Conservation (phyloP, 2,888 invertebrate species). For the Zaprionus lineosus region DNA sequence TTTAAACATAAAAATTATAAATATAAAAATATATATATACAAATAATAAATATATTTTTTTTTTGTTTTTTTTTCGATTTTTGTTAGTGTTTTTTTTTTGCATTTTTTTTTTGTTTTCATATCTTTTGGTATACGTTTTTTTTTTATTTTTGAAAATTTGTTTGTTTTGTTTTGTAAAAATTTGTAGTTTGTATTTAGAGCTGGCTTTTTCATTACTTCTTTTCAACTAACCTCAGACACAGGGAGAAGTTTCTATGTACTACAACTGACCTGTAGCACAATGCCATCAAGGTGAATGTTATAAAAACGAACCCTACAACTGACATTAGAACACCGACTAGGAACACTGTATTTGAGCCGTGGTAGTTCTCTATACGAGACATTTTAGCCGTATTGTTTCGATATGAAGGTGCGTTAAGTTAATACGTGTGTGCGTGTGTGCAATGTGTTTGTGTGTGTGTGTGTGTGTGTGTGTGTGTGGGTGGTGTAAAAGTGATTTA, state of each 20-base stretch:
- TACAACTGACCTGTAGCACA: constrained; percentile 99
- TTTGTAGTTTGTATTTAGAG: constrained; percentile 75
- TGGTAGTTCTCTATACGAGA: constrained; percentile 94
- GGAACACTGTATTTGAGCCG: constrained; percentile 98
- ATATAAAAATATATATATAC: constrained; percentile 42
- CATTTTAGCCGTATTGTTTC: constrained; percentile 58
- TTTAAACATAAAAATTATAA: constrained; percentile 51
- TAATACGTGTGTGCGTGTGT: neutral
- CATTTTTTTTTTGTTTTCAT: constrained; percentile 43
- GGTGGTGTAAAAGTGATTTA: constrained; percentile 7
- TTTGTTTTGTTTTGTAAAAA: constrained; percentile 42
- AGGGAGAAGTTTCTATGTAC: constrained; percentile 99
- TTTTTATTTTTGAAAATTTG: constrained; percentile 40
- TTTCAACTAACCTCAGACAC: constrained; percentile 98
- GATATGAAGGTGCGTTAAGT: constrained; percentile 10
- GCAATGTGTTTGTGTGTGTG: constrained; percentile 1
- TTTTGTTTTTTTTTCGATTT: constrained; percentile 50
- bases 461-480: constrained; percentile 13
- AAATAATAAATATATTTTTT: constrained; percentile 32
- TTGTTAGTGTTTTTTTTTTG: constrained; percentile 58
- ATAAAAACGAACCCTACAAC: constrained; percentile 99
- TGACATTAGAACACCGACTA: constrained; percentile 98
- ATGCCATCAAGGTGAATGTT: constrained; percentile 99
- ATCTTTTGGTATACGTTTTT: constrained; percentile 25
- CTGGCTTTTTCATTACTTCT: constrained; percentile 86